Evolutionary conservation across 2,113 vertebrate species (phyloP).

Genomic region (Ophthalmolycus amberensis): DNA sequence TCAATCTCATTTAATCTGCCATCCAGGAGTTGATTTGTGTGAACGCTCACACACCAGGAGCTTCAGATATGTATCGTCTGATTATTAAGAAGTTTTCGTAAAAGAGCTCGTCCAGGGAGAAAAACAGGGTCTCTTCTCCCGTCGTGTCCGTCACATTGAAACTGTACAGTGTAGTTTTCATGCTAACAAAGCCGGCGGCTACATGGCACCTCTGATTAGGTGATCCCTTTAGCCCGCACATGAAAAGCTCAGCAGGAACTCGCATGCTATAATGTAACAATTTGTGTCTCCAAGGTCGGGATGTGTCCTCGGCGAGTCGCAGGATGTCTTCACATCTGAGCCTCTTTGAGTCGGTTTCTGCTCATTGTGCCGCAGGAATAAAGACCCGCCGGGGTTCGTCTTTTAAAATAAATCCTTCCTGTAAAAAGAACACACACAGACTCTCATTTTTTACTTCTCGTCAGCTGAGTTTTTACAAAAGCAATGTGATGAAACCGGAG

Average conservation of each 20-base stretch:
- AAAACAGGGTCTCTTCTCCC: not conserved
- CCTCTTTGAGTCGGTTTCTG: slow-evolving; percentile 65
- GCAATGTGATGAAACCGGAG: not conserved
- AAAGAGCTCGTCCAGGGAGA: not conserved
- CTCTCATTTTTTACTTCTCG: not conserved
- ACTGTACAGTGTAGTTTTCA: not conserved
- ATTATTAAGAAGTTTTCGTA: not conserved
- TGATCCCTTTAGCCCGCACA: slow-evolving; percentile 49
- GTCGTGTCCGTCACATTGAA: not conserved
- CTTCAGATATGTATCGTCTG: not conserved
- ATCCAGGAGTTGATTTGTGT: not conserved
- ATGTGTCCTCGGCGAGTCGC: slow-evolving; percentile 49
- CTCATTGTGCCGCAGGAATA: slow-evolving; percentile 60
- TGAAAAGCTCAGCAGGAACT: slow-evolving; percentile 76
- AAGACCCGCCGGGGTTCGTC: slow-evolving; percentile 36
- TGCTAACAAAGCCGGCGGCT: slow-evolving; percentile 19
- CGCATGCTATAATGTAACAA: slow-evolving; percentile 59
- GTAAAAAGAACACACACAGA: not conserved
- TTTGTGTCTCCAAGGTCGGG: slow-evolving; percentile 68
- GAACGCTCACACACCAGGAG: not conserved
- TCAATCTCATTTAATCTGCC: slow-evolving; percentile 20
- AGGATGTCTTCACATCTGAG: slow-evolving; percentile 60
- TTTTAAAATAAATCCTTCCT: not conserved
- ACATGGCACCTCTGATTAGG: slow-evolving; percentile 58
- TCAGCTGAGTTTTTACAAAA: not conserved